Evolutionary conservation across 2,888 invertebrate genomes (phyloP), one percentile per base, ranked within the genome.

Genomic region (Pristionchus entomophagus): DNA sequence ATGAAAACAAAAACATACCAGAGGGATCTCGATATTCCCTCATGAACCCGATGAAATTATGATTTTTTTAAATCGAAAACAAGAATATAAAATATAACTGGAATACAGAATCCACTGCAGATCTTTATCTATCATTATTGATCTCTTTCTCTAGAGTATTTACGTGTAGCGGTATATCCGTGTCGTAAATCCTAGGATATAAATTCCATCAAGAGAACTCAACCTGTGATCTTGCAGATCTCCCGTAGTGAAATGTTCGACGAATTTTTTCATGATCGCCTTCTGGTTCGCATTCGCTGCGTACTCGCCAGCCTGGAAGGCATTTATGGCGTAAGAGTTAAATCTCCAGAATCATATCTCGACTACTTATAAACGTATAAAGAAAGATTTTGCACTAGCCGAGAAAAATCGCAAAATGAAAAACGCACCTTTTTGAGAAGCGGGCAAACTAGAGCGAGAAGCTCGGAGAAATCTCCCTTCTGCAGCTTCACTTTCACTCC

Each of bases 11-110:
- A 56, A 29, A 95, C 88, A 96, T 96, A 12, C 98, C 98, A 91
- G 96, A 96, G 45, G 98, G 98, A 94, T 99, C 98, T 88, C 97
- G 95, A 94, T 97, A 97, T 0, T 96, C 97, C 94, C 97, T 97
- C 91, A 97, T 97, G 93, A 97, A 97, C 17, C 97, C 97, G 93
- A 96, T 96, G 94, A 97, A 96, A n/a, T 96, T 97, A 99, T 94
- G 95, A n/a, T n/a, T n/a, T n/a, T n/a, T n/a, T n/a, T n/a, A n/a
- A n/a, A n/a, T n/a, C n/a, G n/a, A n/a, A n/a, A n/a, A n/a, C n/a
- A n/a, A n/a, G n/a, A n/a, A n/a, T n/a, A n/a, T n/a, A n/a, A n/a
- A n/a, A n/a, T n/a, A n/a, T n/a, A 96, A 97, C 95, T 98, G 98
- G 93, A 98, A 96, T 81, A 96, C 96, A 6, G 98, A 98, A 86